These are phyloP conservation scores for Polyodon spathula DNA, from an alignment of 2,113 vertebrate genomes.

Conservation along the genomic window DNA sequence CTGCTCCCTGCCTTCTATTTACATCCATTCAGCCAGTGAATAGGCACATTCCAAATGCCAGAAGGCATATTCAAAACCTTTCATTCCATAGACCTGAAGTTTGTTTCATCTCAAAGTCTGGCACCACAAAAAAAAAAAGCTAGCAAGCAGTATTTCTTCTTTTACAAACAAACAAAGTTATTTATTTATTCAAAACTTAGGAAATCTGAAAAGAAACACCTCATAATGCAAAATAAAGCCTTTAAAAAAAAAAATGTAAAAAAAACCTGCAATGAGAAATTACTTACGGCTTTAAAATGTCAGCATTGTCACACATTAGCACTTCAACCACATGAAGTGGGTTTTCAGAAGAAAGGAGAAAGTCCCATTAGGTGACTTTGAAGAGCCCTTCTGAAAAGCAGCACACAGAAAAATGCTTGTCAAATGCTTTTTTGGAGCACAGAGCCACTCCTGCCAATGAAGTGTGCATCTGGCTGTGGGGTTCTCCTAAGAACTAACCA, in stretches of 20 bases:
- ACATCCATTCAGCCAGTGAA: slow-evolving; percentile 66
- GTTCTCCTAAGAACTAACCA: slow-evolving; percentile 42
- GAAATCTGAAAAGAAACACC: slow-evolving; percentile 15
- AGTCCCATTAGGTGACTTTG: slow-evolving; percentile 58
- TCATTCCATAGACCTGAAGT: slow-evolving; percentile 53
- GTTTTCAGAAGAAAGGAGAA: slow-evolving; percentile 30
- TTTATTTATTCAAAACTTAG: slow-evolving; percentile 8
- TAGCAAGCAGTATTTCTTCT: slow-evolving; percentile 25
- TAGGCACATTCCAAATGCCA: slow-evolving; percentile 61
- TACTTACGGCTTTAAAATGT: slow-evolving; percentile 17
- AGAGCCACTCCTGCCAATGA: slow-evolving; percentile 50
- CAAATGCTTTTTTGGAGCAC: slow-evolving; percentile 54
- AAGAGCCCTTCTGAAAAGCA: slow-evolving; percentile 50
- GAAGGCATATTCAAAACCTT: slow-evolving; percentile 56
- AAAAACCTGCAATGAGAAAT: slow-evolving; percentile 26
- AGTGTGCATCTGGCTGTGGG: slow-evolving; percentile 54
- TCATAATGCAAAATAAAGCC: slow-evolving; percentile 13
- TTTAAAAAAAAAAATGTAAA: too few relatives aligned
- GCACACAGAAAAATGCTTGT: slow-evolving; percentile 50
- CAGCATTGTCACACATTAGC: slow-evolving; percentile 21
- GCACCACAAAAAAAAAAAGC: slow-evolving; percentile 7
- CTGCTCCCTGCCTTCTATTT: slow-evolving; percentile 56
- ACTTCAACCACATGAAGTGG: slow-evolving; percentile 30
- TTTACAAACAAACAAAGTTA: not conserved
- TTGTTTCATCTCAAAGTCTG: slow-evolving; percentile 52